Evolutionary conservation across 2,113 vertebrate genomes (phyloP), one percentile per base, ranked within the genome.

Genomic region (Atrichornis clamosus): DNA sequence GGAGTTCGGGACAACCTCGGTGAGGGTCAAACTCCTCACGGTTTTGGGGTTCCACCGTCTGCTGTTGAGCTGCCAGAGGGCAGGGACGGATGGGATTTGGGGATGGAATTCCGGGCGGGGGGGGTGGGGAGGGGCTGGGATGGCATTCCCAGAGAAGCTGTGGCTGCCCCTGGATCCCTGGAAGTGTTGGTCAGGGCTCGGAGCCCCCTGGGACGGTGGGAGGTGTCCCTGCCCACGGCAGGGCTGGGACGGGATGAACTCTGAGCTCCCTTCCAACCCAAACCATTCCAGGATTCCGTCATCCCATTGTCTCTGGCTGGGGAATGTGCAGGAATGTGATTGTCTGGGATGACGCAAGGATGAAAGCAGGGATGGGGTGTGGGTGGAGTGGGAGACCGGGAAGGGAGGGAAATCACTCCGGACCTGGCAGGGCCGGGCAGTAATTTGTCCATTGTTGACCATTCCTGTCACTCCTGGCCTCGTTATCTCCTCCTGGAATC

Each of bases 131-230:
- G 26, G 23, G 4, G 5, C 30, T n/a, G 50, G 63, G 21, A 1
- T 32, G 63, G 63, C 26, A 47, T 80, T 67, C 27, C 37, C 67
- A 18, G 68, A 37, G 47, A 1, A 53, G 27, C 46, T 35, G 33
- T 7, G 65, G 35, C 21, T 67, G 33, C 32, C 16, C 33, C 42
- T 67, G n/a, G 15, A 35, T 42, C 44, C 65, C 6, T 42, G 65
- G 37, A 1, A 24, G 13, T 68, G n/a, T 3, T 44, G n/a, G n/a
- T n/a, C n/a, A 7, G 52, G 17, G 28, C 13, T 24, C 24, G 44
- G 46, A 63, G 5, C 44, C 6, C 0, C 12, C 65, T 42, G 65
- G 65, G 32, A 15, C 0, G 3, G 33, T 5, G 72, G 62, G 6
- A 67, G 7, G 6, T 58, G 70, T 32, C 35, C 7, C 24, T 33